Conservation (phyloP, 2,888 invertebrate species). For the Melieria omissa region DNA sequence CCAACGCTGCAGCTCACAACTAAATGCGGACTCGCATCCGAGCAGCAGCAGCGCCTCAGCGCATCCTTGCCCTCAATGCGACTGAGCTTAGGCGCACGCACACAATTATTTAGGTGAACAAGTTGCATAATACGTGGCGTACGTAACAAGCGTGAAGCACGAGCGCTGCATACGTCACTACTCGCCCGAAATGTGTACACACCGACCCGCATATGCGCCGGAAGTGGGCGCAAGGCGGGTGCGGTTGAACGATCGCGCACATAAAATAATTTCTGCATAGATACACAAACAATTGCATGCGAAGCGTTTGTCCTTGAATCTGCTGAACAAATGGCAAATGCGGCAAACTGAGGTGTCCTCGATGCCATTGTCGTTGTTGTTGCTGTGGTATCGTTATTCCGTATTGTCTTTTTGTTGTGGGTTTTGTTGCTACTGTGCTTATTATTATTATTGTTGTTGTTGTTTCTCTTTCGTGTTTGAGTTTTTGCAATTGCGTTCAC, state of each 20-base stretch:
- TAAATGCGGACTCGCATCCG: no score
- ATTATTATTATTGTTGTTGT: no score
- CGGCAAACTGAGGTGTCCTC: neutral
- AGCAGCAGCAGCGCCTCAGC: no score
- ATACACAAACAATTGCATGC: neutral
- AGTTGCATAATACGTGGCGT: constrained; percentile 37
- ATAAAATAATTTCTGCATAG: neutral
- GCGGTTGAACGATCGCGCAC: no score
- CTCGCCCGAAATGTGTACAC: neutral
- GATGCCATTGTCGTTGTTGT: constrained; percentile 7
- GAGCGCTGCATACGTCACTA: constrained; percentile 25
- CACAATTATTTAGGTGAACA: neutral
- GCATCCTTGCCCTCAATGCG: constrained; percentile 29
- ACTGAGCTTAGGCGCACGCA: neutral
- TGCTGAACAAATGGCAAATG: constrained; percentile 22
- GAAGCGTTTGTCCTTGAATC: constrained; percentile 32
- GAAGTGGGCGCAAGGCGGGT: no score
- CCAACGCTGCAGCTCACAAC: neutral
- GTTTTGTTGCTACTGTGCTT: no score
- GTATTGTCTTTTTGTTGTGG: neutral
- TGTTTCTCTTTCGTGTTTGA: no score
- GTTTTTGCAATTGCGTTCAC: no score
- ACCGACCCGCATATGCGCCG: neutral
- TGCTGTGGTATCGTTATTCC: neutral
- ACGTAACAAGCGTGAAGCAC: constrained; percentile 15